Percentiles rank a stretch among this genome's conserved stretches.
These are phyloP conservation scores for Orchestia grillus DNA, from an alignment of 1,140 invertebrate genomes.

Conservation along the genomic window DNA sequence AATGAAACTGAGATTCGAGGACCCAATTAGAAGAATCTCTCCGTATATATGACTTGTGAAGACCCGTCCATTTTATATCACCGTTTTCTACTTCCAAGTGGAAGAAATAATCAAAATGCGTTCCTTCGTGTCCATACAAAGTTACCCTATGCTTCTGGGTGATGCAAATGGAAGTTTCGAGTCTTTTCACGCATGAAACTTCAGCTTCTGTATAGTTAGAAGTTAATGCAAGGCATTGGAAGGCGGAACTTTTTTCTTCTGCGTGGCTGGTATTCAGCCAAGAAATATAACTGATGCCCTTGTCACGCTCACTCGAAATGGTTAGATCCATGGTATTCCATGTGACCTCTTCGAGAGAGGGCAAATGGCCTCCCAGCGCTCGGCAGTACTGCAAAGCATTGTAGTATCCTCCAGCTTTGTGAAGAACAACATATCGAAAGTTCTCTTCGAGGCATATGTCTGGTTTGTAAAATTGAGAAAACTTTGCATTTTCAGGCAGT, in stretches of 20 bases:
- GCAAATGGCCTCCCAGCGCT: slow-evolving; percentile 57
- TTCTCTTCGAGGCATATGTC: not conserved
- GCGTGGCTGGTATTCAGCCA: slow-evolving; percentile 52
- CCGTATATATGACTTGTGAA: slow-evolving; percentile 57
- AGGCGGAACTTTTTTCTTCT: not conserved
- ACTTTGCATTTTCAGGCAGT: not conserved
- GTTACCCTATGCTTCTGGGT: slow-evolving; percentile 33
- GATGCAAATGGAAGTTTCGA: slow-evolving; percentile 59
- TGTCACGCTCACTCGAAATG: not conserved
- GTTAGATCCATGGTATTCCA: not conserved
- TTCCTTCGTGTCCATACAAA: slow-evolving; percentile 63
- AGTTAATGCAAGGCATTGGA: slow-evolving; percentile 58
- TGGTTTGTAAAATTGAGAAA: not conserved
- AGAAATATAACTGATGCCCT: slow-evolving; percentile 56
- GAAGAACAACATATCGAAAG: not conserved
- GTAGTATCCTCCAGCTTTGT: slow-evolving; percentile 56
- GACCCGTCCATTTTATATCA: slow-evolving; percentile 30
- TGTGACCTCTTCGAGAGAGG: not conserved
- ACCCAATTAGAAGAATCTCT: slow-evolving; percentile 56
- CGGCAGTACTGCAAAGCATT: slow-evolving; percentile 55
- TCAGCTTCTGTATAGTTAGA: not conserved
- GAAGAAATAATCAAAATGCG: slow-evolving; percentile 63
- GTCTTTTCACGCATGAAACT: slow-evolving; percentile 60
- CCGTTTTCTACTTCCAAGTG: slow-evolving; percentile 31
- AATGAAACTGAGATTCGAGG: slow-evolving; percentile 59